A percentile compares a stretch with the other conserved stretches of the same genome.
Conservation (phyloP, 1,140 invertebrate genomes). For the Drusus annulatus region DNA sequence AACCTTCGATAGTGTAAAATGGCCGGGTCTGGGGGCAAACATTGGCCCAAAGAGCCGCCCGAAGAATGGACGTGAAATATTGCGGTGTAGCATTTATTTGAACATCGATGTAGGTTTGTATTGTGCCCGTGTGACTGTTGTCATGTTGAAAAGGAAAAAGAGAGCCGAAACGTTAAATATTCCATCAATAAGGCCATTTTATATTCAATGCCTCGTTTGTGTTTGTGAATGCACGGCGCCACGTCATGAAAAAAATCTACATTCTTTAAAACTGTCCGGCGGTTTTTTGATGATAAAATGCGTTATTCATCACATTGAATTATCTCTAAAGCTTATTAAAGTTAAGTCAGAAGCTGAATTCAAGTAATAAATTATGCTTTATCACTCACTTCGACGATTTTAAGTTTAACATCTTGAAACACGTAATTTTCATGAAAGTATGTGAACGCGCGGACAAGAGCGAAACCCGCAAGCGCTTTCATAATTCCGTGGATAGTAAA, state of each 20-base stretch:
- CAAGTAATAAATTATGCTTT: too few species aligned
- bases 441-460: neutral
- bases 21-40: conserved; percentile 34
- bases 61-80: conserved; percentile 58
- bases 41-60: conserved; percentile 51
- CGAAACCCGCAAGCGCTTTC: neutral
- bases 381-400: too few species aligned
- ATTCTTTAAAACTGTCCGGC: too few species aligned
- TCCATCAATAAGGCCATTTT: conserved; percentile 57
- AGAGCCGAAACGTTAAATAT: conserved; percentile 58
- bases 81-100: conserved; percentile 59
- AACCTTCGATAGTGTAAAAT: neutral
- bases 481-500: too few species aligned
- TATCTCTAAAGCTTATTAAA: too few species aligned
- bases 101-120: conserved; percentile 52
- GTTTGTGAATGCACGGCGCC: conserved; percentile 50
- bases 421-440: neutral
- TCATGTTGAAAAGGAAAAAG: conserved; percentile 53
- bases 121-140: conserved; percentile 54
- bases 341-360: too few species aligned
- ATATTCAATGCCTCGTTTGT: conserved; percentile 33
- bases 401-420: neutral
- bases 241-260: conserved; percentile 33
- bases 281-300: too few species aligned
- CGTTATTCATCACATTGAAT: too few species aligned